Base-by-base conservation (phyloP, 2,113 vertebrate species). In the Saguinus midas region DNA sequence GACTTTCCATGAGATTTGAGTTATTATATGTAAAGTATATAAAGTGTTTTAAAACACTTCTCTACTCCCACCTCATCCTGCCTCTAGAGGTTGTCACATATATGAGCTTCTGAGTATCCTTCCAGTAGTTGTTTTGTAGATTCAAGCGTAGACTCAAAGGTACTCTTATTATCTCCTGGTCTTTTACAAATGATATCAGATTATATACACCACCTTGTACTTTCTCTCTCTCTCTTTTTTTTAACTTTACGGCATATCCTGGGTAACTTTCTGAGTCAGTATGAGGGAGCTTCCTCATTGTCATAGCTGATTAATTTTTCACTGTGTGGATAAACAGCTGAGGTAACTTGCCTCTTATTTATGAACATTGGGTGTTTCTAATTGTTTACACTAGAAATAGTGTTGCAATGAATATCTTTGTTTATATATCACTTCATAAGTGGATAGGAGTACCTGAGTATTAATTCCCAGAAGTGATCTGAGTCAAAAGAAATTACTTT, bases 391-490 rank as follows among this genome's bases (percentile, higher is more conserved):
- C 21, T 79, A 29, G 40, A 94, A 75, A 45, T 32, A 66, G 11
- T 21, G 25, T 64, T 81, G 87, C 48, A 57, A 35, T 70, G 73
- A 76, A n/a, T 73, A 83, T 27, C 66, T 27, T 78, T 91, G 91
- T 45, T 84, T 70, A 61, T 16, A 64, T 37, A 21, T 32, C 17
- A 48, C 82, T 72, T 89, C 87, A 9, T 61, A 91, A 89, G 75
- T 72, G 48, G 73, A 55, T 66, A 68, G 8, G 3, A 43, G 4
- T 43, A 55, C 35, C 35, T 83, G 6, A 83, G 85, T 35, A 81
- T 70, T 48, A 40, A 92, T 96, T 97, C 80, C 52, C 84, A 79
- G 79, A 91, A 96, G 35, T 66, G 37, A 52, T 35, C 50, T 80
- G 84, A 45, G 40, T 82, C 84, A 90, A 52, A 90, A 73, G 58